Evolutionary conservation across 2,888 invertebrate genomes (phyloP).

Genomic region (Lepidochrysops patricia): DNA sequence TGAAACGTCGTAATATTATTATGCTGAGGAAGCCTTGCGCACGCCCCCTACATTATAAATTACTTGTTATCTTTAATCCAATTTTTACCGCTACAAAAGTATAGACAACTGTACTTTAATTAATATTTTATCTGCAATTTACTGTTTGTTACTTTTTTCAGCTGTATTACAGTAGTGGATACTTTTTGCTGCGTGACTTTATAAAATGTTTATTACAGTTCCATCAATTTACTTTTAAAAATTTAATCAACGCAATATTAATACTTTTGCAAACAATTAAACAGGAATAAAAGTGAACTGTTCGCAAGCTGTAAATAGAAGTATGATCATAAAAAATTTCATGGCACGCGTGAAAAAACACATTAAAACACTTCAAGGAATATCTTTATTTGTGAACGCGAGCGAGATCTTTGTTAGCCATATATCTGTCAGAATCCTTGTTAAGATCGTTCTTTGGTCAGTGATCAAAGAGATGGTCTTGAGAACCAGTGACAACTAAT

Average conservation of each 20-base stretch:
- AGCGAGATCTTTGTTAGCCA: slow-evolving; percentile 48
- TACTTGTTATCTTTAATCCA: background rate
- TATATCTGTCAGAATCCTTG: slow-evolving; percentile 68
- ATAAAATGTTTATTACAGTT: background rate
- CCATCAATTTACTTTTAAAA: background rate
- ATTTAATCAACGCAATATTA: background rate
- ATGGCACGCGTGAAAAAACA: slow-evolving; percentile 18
- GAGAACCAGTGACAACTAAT: slow-evolving; percentile 59
- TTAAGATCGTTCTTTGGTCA: slow-evolving; percentile 60
- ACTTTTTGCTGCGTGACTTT: background rate
- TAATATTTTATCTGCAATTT: no score
- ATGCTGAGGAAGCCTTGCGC: background rate
- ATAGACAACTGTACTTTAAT: background rate
- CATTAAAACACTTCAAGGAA: slow-evolving; percentile 22
- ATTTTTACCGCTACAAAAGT: background rate
- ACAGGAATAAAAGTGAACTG: background rate
- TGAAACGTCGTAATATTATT: background rate
- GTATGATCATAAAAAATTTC: slow-evolving; percentile 12
- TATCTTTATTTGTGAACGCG: slow-evolving; percentile 32
- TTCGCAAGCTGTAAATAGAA: slow-evolving; percentile 9
- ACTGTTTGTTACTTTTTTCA: no score
- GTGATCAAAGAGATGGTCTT: slow-evolving; percentile 59
- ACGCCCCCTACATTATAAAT: background rate
- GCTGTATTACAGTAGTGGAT: no score
- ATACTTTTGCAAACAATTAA: background rate